Base-by-base conservation (phyloP, 1,140 invertebrate species). In the Calephelis virginiensis region DNA sequence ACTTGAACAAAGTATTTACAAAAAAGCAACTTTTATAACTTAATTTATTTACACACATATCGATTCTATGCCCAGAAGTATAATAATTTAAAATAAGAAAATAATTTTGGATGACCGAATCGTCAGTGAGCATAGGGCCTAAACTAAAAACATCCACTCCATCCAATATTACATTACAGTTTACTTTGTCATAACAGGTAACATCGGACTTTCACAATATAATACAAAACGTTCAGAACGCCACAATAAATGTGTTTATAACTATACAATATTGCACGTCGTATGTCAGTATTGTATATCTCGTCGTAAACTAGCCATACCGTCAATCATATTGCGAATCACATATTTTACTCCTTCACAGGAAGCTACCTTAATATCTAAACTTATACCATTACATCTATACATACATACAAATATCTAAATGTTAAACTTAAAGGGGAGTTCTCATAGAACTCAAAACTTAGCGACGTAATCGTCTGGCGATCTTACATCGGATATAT, bases 141-240 rank as follows among this genome's bases (percentile, higher is more conserved):
- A 47, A 43, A 68, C 43, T 47, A 50, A 43, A 47, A 61, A 63
- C 70, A 65, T 69, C 76, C 77, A 74, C 74, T 72, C 68, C 72
- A 67, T 69, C 63, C 62, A 84, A 81, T 82, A 80, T 77, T 88
- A 88, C 82, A 81, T 80, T 86, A 90, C 83, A 89, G 79, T 83
- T 86, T 89, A 87, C 79, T 89, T 91, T 87, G 83, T 87, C 85
- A 91, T 89, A 91, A 91, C 89, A 91, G 89, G 89, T 91, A 91
- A 91, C 89, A 91, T 91, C 82, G 89, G 86, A 91, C 86, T 91
- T 90, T 80, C 82, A 85, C 81, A 84, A 82, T 89, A 89, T 89
- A 86, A 86, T 89, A 91, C 83, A 89, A 81, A 89, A 91, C 89
- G 86, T 91, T 91, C 85, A 91, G 86, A 91, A 91, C 86, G 86